Conservation (phyloP, 2,113 vertebrate species). For the Sturnus vulgaris region DNA sequence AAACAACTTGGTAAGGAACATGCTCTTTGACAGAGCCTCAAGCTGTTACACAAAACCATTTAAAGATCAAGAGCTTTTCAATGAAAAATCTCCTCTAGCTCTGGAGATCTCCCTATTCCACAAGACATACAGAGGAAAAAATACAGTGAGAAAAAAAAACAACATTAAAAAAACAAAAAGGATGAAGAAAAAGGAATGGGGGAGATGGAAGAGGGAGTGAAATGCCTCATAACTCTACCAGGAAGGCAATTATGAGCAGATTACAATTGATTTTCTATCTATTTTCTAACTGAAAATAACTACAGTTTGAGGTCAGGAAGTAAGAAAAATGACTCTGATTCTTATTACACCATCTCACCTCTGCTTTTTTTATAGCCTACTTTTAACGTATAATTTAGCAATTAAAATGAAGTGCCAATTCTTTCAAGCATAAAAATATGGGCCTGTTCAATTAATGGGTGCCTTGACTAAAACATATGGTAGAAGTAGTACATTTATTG, state of each 20-base stretch:
- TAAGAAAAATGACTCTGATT: neutral
- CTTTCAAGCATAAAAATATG: neutral
- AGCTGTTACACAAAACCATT: neutral
- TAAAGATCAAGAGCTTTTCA: neutral
- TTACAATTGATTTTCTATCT: constrained; percentile 33
- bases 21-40: constrained; percentile 1
- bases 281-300: constrained; percentile 6
- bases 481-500: neutral
- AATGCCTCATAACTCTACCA: neutral
- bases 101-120: neutral
- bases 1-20: neutral
- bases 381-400: neutral
- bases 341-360: neutral
- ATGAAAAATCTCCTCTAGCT: neutral
- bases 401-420: neutral
- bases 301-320: neutral
- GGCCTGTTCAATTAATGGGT: neutral
- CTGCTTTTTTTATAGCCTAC: neutral
- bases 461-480: constrained; percentile 5
- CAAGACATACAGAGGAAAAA: neutral
- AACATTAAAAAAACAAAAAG: neutral
- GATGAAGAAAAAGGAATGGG: neutral
- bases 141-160: neutral
- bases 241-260: constrained; percentile 2
- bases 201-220: neutral